These are phyloP conservation scores for Mustela lutreola DNA, from an alignment of 2,113 vertebrate genomes.

Conservation along the genomic window DNA sequence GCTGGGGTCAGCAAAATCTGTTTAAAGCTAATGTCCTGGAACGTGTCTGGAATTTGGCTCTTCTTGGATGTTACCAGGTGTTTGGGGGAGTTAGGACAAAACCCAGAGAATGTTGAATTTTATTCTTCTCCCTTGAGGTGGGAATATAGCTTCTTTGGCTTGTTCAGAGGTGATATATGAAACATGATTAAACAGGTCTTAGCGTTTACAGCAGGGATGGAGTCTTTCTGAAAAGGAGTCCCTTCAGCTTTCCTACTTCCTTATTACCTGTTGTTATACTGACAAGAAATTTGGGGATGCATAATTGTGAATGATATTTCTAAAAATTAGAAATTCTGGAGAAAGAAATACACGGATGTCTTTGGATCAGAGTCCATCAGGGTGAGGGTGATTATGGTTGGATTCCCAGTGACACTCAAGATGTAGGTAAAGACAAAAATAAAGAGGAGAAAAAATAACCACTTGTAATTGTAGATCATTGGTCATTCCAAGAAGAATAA, in stretches of 20 bases:
- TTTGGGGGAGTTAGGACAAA: neutral
- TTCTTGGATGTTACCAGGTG: neutral
- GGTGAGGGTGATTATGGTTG: neutral
- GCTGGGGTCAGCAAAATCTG: neutral
- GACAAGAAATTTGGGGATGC: neutral
- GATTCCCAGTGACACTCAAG: neutral
- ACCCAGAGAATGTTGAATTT: neutral
- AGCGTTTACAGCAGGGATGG: neutral
- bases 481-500: neutral
- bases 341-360: neutral
- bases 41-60: neutral
- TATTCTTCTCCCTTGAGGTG: neutral
- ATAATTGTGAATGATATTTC: neutral
- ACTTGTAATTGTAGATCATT: neutral
- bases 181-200: neutral
- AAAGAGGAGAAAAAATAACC: neutral
- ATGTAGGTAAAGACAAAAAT: neutral
- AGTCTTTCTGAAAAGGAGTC: neutral
- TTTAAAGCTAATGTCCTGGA: neutral
- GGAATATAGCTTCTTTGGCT: neutral
- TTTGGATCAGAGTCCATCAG: neutral
- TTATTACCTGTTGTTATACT: neutral
- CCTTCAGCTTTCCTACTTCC: neutral
- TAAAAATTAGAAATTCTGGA: neutral
- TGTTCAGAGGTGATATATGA: neutral